Evolutionary conservation across 2,113 vertebrate genomes (phyloP), one percentile per base, ranked within the genome.

Genomic region (Phaethornis superciliosus): DNA sequence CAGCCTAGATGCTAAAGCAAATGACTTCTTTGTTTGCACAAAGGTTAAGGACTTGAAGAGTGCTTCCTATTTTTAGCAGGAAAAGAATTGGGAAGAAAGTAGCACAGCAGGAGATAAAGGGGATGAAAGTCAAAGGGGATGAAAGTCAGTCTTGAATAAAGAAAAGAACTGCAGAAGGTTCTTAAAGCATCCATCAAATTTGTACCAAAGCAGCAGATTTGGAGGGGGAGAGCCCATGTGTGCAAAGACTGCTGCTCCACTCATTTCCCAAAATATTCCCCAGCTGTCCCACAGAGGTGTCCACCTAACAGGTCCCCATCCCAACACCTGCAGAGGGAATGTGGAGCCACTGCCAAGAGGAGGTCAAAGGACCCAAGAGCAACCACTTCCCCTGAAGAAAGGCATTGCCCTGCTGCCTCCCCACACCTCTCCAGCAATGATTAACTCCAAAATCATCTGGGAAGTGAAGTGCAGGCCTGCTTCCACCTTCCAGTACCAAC

Each of bases 61-160:
- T n/a, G 70, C 67, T 92, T 89, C 85, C 63, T 83, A 85, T 75
- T 91, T 93, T 91, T 71, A 90, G 82, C 12, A 91, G 72, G 47
- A 51, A 81, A 70, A 89, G 37, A 88, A 80, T 1, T 77, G 76
- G 42, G 16, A 30, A 30, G 56, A 90, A 82, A 83, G 81, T 33
- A 82, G 76, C 59, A 42, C 79, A 80, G 90, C 76, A 44, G 68
- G 79, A 91, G 60, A 76, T 9, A 55, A 30, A 56, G n/a, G 35
- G 30, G 77, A 88, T 65, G 88, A 46, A 74, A 87, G 65, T 58
- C 55, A 74, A 42, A 58, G 62, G 54, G 47, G 81, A 64, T 65
- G 67, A 67, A 93, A 95, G 46, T 77, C 71, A 74, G 60, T 56
- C 70, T 28, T 13, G 47, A 88, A 77, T 46, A 82, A 89, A 67